Base-by-base conservation (phyloP, 2,888 invertebrate genomes). In the Alviniconcha strummeri region DNA sequence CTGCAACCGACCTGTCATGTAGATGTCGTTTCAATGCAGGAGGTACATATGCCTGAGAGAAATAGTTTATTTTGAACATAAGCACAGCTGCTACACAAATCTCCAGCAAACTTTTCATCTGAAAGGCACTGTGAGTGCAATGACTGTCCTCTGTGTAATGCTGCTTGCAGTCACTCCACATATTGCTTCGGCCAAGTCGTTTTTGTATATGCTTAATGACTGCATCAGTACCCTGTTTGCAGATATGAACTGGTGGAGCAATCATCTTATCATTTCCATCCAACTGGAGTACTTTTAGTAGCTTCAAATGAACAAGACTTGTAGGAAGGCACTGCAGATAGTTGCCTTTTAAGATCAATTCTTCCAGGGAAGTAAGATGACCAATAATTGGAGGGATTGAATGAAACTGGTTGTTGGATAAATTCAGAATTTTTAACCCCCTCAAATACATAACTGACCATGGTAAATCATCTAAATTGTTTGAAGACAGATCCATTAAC, bases 31-130 rank as follows among this genome's bases (percentile, higher is more conserved):
- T 79, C 79, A 79, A n/a, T 13, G 79, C 52, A 64, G 79, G 79
- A 17, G 79, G 64, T 7, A 79, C 9, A 52, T 15, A 52, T 3
- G 79, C 11, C 67, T 67, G 79, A 52, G 67, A 67, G 19, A 79
- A 67, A 19, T 60, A 79, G 52, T 79, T 64, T 13, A 79, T 1
- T 8, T 67, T 79, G 52, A 79, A 79, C 79, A 52, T 17, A 11
- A 79, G 79, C 52, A 79, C 79, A 36, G 64, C 52, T 1, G 64
- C 67, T 57, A 79, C 79, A 67, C 79, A 67, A 36, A 54, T 36
- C 67, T 79, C 79, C 79, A 79, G 67, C 79, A 79, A 67, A 36
- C 67, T 79, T 67, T 79, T 79, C 64, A 79, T 57, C 15, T 54
- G 4, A 11, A 52, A n/a, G 71, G 8, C n/a, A 71, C 19, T 1